These are phyloP conservation scores for Poeciliopsis paucimaculata DNA, from an alignment of 2,797 vertebrate genomes.

Conservation along the genomic window DNA sequence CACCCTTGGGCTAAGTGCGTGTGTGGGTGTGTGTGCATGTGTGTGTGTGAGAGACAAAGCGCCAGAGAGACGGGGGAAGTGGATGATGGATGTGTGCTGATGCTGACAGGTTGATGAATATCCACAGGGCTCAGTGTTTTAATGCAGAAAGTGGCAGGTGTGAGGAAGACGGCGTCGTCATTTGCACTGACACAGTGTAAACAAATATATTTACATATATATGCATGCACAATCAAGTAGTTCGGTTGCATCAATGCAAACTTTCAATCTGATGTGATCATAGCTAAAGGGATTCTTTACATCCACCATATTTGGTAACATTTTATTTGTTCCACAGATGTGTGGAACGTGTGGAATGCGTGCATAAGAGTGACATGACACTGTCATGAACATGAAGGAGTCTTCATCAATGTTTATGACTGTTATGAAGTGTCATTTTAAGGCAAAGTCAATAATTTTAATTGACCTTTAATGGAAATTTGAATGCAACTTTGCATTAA, in stretches of 20 bases:
- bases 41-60: not conserved
- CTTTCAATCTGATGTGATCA: slow-evolving; percentile 37
- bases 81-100: slow-evolving; percentile 61
- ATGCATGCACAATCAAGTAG: slow-evolving; percentile 12
- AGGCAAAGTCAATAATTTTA: no score
- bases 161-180: slow-evolving; percentile 41
- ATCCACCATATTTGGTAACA: not conserved
- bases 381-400: no score
- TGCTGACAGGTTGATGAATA: slow-evolving; percentile 69
- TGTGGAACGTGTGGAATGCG: no score
- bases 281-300: slow-evolving; percentile 23
- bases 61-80: slow-evolving; percentile 3
- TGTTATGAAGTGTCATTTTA: no score
- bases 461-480: no score
- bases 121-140: slow-evolving; percentile 50
- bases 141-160: slow-evolving; percentile 51
- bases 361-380: no score
- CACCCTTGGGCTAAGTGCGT: slow-evolving; percentile 12
- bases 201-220: slow-evolving; percentile 5
- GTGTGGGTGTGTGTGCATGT: not conserved
- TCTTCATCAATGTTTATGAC: no score
- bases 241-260: slow-evolving; percentile 21
- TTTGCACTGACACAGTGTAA: slow-evolving; percentile 42
- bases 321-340: no score
- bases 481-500: no score